A percentile compares a stretch with the other conserved stretches of the same genome.
phyloP scores from a whole-genome alignment of 37 sponge, comb jelly and placozoan species.

The Geodia barretti region DNA sequence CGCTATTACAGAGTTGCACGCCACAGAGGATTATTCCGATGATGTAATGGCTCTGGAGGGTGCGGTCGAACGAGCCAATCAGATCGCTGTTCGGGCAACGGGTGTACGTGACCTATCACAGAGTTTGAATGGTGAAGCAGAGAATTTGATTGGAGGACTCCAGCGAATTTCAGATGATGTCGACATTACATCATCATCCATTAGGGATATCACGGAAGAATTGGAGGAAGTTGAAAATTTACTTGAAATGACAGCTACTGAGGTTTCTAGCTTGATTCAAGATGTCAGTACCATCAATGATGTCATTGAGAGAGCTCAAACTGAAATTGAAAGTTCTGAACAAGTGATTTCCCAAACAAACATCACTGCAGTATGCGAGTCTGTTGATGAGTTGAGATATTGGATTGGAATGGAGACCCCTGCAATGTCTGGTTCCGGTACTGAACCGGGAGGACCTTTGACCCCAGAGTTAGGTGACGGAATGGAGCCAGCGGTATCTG shows the following conservation, averaged over 20 bases:
- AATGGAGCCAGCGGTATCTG: not conserved
- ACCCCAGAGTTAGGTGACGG: no score
- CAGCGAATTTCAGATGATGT: no score
- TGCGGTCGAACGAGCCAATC: not conserved
- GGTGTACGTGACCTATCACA: not conserved
- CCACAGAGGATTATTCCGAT: not conserved
- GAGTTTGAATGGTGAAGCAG: not conserved
- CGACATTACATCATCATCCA: no score
- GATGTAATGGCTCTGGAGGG: not conserved
- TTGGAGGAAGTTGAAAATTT: not conserved
- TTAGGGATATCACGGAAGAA: not conserved
- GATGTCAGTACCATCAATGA: not conserved
- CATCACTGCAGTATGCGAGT: not conserved
- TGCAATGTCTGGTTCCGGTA: not conserved
- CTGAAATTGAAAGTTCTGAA: not conserved
- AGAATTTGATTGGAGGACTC: no score
- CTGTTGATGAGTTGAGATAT: not conserved
- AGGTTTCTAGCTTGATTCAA: not conserved
- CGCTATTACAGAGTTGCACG: not conserved
- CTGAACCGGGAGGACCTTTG: not conserved
- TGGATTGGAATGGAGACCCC: not conserved
- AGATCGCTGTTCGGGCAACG: not conserved
- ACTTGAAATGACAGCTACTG: not conserved
- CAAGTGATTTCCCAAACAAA: not conserved
- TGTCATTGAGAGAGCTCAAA: not conserved